These are phyloP conservation scores for Thecophora atra DNA, from an alignment of 2,888 invertebrate species.

Conservation along the genomic window DNA sequence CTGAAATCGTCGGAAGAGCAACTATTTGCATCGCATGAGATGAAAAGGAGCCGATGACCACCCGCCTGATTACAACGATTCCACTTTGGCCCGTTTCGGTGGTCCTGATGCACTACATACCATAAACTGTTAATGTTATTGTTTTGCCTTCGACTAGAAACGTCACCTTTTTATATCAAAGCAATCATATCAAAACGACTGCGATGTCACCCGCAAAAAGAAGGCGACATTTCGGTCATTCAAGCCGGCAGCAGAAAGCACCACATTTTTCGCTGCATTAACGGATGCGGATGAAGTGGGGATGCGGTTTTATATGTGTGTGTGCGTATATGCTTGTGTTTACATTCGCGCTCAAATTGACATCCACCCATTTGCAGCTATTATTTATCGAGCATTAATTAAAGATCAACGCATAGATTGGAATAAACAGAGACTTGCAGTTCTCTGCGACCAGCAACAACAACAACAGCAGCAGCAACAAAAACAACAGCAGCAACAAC, in stretches of 20 bases:
- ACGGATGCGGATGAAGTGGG: no score
- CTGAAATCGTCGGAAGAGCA: no score
- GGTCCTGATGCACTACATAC: neutral
- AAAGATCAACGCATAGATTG: slow-evolving; percentile 52
- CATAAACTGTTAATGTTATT: no score
- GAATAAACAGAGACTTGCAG: slow-evolving; percentile 15
- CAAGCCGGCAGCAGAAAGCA: slow-evolving; percentile 6
- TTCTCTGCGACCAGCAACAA: neutral
- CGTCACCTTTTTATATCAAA: no score
- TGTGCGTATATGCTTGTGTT: neutral
- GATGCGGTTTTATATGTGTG: neutral
- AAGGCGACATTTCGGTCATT: slow-evolving; percentile 17
- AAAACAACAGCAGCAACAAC: slow-evolving; percentile 8
- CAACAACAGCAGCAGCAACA: slow-evolving; percentile 5
- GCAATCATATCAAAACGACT: no score
- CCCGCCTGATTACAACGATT: slow-evolving; percentile 7
- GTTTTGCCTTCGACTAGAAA: no score
- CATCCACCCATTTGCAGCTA: slow-evolving; percentile 53
- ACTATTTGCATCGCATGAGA: neutral
- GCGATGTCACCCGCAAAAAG: neutral
- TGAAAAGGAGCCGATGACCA: neutral
- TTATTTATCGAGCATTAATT: slow-evolving; percentile 55
- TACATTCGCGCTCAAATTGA: slow-evolving; percentile 36
- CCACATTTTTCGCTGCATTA: neutral
- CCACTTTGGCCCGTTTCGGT: neutral